phyloP scores from a whole-genome alignment of 2,113 vertebrate genomes.

The Odocoileus hemionus region DNA sequence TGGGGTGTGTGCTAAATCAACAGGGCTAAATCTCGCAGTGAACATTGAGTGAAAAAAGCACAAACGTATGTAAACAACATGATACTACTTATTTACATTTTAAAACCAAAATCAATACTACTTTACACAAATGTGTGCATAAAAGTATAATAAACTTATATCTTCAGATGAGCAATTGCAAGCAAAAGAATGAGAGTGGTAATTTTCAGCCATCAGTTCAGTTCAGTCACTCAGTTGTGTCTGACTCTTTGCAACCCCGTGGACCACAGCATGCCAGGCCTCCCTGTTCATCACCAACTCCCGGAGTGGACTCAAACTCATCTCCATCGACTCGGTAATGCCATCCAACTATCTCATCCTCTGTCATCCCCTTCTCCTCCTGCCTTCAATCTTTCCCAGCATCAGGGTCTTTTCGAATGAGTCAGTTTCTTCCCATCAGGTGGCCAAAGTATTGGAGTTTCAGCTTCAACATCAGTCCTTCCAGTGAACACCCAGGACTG shows the following conservation, averaged over 20 bases:
- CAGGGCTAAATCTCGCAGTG: background rate
- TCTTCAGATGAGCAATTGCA: background rate
- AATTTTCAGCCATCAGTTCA: background rate
- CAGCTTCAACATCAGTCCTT: background rate
- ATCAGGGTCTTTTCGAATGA: background rate
- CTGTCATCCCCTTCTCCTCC: background rate
- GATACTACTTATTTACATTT: background rate
- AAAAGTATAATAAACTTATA: background rate
- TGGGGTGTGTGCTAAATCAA: background rate
- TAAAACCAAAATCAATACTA: background rate
- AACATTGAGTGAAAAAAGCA: background rate
- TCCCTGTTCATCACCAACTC: background rate
- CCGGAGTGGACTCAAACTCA: background rate
- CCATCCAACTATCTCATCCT: background rate
- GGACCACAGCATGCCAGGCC: background rate
- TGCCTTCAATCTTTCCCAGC: background rate
- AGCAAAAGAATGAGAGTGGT: background rate
- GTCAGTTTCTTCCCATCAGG: background rate
- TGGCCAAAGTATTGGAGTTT: background rate
- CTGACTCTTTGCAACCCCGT: background rate
- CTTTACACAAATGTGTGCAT: background rate
- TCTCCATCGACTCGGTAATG: background rate
- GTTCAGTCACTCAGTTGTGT: background rate
- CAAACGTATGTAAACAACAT: background rate
- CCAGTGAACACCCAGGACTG: background rate